Percentiles rank a stretch among this genome's conserved stretches.
phyloP scores from a whole-genome alignment of 1,140 invertebrate genomes.

The Papilio polytes region DNA sequence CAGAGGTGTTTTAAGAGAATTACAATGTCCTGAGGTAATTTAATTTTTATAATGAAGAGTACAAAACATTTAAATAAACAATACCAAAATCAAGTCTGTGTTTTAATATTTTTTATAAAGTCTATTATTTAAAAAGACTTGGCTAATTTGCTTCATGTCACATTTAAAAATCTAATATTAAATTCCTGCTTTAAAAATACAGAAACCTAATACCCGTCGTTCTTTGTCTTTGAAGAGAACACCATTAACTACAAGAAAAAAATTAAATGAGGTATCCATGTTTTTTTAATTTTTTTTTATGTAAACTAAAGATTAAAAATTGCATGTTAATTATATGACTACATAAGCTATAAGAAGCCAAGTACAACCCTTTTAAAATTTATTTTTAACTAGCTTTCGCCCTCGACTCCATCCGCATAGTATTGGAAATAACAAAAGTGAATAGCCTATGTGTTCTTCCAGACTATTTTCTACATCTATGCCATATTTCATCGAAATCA shows the following conservation, averaged over 20 bases:
- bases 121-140: not conserved
- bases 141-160: not conserved
- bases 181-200: constrained; percentile 41
- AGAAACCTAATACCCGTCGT: constrained; percentile 54
- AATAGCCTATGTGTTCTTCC: no score
- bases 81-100: no score
- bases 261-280: not conserved
- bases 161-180: not conserved
- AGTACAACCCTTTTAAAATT: not conserved
- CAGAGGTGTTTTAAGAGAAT: constrained; percentile 53
- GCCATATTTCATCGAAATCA: constrained; percentile 42
- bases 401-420: no score
- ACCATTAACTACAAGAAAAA: constrained; percentile 29
- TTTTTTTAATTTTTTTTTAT: not conserved
- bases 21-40: constrained; percentile 63
- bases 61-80: no score
- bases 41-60: not conserved
- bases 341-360: not conserved
- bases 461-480: no score
- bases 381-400: not conserved
- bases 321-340: not conserved
- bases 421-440: no score
- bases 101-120: no score
- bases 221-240: constrained; percentile 57
- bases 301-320: not conserved